Evolutionary conservation across 1,140 invertebrate genomes (phyloP).

Genomic region (Parapsyche elsis): DNA sequence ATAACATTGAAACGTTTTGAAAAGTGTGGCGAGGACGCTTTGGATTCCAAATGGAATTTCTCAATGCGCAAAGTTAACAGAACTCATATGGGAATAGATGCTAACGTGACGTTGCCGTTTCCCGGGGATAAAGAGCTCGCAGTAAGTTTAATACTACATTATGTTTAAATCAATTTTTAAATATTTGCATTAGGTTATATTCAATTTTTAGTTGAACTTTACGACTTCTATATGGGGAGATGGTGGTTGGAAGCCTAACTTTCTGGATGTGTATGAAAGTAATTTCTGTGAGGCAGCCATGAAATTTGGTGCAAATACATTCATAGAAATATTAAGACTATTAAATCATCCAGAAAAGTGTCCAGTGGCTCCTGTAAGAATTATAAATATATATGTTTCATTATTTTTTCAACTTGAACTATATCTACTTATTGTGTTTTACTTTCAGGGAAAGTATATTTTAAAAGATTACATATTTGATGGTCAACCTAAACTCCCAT

Average conservation of each 20-base stretch:
- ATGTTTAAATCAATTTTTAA: background rate
- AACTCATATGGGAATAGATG: constrained; percentile 11
- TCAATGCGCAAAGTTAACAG: background rate
- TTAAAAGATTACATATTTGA: no score
- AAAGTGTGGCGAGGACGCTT: constrained; percentile 22
- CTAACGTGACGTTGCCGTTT: background rate
- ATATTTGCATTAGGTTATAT: no score
- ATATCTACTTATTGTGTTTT: no score
- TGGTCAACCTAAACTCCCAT: no score
- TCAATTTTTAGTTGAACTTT: background rate
- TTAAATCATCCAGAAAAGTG: no score
- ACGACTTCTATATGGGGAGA: constrained; percentile 29
- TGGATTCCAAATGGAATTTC: background rate
- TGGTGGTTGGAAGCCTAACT: constrained; percentile 34
- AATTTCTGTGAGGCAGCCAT: constrained; percentile 35
- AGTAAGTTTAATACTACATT: background rate
- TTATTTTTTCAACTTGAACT: no score
- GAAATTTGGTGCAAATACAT: constrained; percentile 33
- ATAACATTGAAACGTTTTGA: background rate
- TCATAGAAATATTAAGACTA: no score
- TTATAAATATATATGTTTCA: no score
- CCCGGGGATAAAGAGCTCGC: background rate
- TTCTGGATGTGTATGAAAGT: constrained; percentile 7
- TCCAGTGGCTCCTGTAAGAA: no score
- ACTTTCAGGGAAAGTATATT: no score